Evolutionary conservation across 1,140 invertebrate genomes (phyloP), one percentile per base, ranked within the genome.

Genomic region (Drosophila athabasca): DNA sequence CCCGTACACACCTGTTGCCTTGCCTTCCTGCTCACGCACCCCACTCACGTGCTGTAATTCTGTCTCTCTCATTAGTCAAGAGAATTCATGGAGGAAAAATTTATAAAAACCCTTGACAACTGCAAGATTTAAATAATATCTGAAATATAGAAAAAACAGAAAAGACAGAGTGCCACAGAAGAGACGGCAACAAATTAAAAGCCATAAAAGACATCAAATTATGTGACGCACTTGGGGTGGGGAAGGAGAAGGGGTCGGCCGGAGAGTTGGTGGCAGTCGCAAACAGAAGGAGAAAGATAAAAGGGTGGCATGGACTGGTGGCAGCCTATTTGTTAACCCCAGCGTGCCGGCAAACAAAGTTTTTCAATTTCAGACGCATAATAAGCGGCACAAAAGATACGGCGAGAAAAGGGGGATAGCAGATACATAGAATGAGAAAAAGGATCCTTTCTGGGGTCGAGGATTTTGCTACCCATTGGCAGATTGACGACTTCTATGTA

Each of bases 311-410:
- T 62, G 52, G n/a, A 50, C 54, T 68, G 64, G 58, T 53, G 62
- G 59, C 62, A 76, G 74, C 82, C 82, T 87, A 85, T 85, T 85
- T 85, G 82, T 85, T 85, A 85, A 85, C 82, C 82, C 82, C 83
- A 87, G 70, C 83, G 75, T 66, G 83, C 70, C 67, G 74, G 79
- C 83, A 87, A 87, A 87, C 83, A 87, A 87, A 87, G 83, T 87
- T 87, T 87, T 87, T 87, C 83, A 87, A 87, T 87, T 87, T 87
- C 83, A 88, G 83, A 79, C 79, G 83, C 83, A 87, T 87, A 87
- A 87, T 87, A 88, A 83, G 82, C 65, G 78, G 57, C 83, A 79
- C 83, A 82, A 70, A 74, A 55, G 54, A 43, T 39, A 61, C 26
- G 29, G 49, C n/a, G 55, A 15, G n/a, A n/a, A 17, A 31, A 41